Evolutionary conservation across 2,113 vertebrate species (phyloP).

Genomic region (Poecilia latipinna): DNA sequence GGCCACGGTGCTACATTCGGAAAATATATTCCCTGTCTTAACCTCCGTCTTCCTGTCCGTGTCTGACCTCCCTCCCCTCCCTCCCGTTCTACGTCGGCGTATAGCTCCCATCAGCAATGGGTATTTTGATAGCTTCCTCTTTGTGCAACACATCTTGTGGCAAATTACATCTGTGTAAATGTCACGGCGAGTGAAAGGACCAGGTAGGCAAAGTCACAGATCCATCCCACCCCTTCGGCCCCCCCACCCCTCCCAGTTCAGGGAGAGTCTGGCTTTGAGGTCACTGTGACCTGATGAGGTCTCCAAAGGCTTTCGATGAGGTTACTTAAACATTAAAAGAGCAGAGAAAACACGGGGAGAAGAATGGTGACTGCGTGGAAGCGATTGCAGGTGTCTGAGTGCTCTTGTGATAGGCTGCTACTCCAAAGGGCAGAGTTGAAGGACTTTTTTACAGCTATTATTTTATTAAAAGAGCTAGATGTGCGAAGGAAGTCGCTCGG

Average conservation of each 20-base stretch:
- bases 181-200: slow-evolving; percentile 60
- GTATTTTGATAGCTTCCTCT: slow-evolving; percentile 68
- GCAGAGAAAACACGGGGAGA: slow-evolving; percentile 9
- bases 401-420: slow-evolving; percentile 1
- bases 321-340: slow-evolving; percentile 70
- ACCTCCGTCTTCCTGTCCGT: slow-evolving; percentile 23
- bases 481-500: slow-evolving; percentile 16
- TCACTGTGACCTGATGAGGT: slow-evolving; percentile 49
- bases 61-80: background rate
- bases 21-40: slow-evolving; percentile 39
- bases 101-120: slow-evolving; percentile 48
- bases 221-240: background rate
- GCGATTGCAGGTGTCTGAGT: slow-evolving; percentile 33
- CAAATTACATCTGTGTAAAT: slow-evolving; percentile 79
- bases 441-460: slow-evolving; percentile 44
- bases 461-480: slow-evolving; percentile 27
- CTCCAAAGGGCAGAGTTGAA: slow-evolving; percentile 29
- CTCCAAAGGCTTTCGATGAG: slow-evolving; percentile 61
- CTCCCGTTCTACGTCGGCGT: slow-evolving; percentile 30
- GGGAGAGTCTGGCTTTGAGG: slow-evolving; percentile 28
- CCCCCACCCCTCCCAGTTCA: slow-evolving; percentile 19
- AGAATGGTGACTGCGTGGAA: slow-evolving; percentile 40
- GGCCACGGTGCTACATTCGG: slow-evolving; percentile 52
- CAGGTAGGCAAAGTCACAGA: slow-evolving; percentile 26
- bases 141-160: slow-evolving; percentile 59